A percentile compares a stretch with the other conserved stretches of the same genome.
Evolutionary conservation across 2,888 invertebrate genomes (phyloP).

Genomic region (Drosophila mettleri): DNA sequence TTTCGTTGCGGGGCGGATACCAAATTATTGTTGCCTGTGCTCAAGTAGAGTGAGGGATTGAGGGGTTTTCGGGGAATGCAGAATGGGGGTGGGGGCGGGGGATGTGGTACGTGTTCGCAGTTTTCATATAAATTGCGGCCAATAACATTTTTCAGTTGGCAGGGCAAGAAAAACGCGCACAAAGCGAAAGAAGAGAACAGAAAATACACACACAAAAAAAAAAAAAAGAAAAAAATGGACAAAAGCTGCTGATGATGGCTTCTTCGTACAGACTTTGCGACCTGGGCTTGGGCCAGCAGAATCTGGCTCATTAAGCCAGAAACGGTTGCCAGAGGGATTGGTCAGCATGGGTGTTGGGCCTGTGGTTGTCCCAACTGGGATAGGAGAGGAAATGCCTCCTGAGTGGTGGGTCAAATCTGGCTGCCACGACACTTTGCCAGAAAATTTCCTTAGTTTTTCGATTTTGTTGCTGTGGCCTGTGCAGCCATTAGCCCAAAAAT

Average conservation of each 20-base stretch:
- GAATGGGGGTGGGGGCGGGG: constrained; percentile 19
- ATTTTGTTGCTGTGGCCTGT: constrained; percentile 9
- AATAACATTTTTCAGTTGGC: constrained; percentile 81
- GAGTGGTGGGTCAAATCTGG: constrained; percentile 53
- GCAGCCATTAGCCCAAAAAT: constrained; percentile 60
- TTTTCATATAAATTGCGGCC: constrained; percentile 82
- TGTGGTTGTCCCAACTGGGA: constrained; percentile 41
- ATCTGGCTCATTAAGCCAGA: constrained; percentile 80
- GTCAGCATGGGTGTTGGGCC: constrained; percentile 58
- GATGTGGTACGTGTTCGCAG: constrained; percentile 73
- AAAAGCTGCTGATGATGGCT: constrained; percentile 81
- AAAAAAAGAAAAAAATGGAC: constrained; percentile 48
- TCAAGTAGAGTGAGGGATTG: not conserved
- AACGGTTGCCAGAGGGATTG: constrained; percentile 24
- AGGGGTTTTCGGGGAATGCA: no score
- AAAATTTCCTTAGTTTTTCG: constrained; percentile 26
- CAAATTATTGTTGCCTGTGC: constrained; percentile 62
- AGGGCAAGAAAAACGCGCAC: constrained; percentile 72
- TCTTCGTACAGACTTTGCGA: constrained; percentile 45
- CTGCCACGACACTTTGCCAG: constrained; percentile 55
- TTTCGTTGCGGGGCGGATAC: constrained; percentile 61
- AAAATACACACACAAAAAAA: constrained; percentile 25
- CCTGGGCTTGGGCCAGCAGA: constrained; percentile 43
- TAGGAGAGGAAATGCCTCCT: not conserved
- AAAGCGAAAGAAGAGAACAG: constrained; percentile 57